Percentiles rank a stretch among this genome's conserved stretches.
Evolutionary conservation across 2,797 vertebrate species (phyloP).

Genomic region (Falco novaeseelandiae): DNA sequence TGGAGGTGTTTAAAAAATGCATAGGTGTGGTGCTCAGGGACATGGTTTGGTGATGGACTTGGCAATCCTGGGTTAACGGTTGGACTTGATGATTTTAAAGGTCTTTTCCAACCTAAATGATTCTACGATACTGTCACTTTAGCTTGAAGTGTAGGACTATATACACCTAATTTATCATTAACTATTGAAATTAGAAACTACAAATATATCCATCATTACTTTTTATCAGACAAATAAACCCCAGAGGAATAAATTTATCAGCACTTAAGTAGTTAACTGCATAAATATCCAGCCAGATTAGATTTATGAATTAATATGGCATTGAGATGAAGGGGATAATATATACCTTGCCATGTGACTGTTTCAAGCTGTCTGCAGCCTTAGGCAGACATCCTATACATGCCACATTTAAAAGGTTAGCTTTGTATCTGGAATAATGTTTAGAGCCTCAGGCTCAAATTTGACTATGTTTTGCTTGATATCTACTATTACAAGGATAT

Average conservation of each 20-base stretch:
- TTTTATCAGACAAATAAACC: not conserved
- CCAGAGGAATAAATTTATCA: not conserved
- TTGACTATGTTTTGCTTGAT: conserved; percentile 32
- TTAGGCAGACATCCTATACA: not conserved
- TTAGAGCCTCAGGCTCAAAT: conserved; percentile 15
- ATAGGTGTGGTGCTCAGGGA: too few relatives aligned
- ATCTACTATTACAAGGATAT: not conserved
- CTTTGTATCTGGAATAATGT: not conserved
- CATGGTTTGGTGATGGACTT: too few relatives aligned
- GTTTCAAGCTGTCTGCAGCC: conserved; percentile 21
- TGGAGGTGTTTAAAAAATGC: too few relatives aligned
- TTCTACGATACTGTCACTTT: not conserved
- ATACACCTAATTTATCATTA: not conserved
- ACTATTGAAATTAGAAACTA: not conserved
- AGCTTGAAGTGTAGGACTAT: not conserved
- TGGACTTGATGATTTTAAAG: too few relatives aligned
- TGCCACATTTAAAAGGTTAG: conserved; percentile 41
- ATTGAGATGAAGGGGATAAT: not conserved
- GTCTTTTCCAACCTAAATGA: too few relatives aligned
- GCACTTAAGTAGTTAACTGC: not conserved
- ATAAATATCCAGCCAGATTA: not conserved
- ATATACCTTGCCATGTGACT: not conserved
- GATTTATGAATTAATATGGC: not conserved
- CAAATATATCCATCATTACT: not conserved
- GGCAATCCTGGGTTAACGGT: too few relatives aligned